Conservation (phyloP, 2,888 invertebrate species). For the Stenoptilia bipunctidactyla region DNA sequence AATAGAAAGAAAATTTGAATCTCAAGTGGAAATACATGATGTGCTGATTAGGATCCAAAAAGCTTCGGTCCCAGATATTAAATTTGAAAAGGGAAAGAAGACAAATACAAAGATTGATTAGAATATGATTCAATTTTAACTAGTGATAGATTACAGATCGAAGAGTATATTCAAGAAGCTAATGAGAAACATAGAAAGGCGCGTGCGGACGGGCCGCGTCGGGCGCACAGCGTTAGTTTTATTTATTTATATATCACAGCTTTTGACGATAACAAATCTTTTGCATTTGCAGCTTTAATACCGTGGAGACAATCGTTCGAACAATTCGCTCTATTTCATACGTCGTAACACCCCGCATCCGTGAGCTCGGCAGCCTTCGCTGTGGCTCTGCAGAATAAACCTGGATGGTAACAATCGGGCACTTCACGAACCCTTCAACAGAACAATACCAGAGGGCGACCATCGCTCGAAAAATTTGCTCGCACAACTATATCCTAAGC, state of each 20-base stretch:
- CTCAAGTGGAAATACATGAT: constrained; percentile 55
- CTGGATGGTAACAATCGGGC: constrained; percentile 1
- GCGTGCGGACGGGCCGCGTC: constrained; percentile 34
- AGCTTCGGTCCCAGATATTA: constrained; percentile 18
- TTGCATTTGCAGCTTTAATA: constrained; percentile 65
- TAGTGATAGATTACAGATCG: constrained; percentile 23
- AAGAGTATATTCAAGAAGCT: constrained; percentile 37
- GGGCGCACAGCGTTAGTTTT: constrained; percentile 49
- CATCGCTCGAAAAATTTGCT: constrained; percentile 64
- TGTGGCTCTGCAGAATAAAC: constrained; percentile 12
- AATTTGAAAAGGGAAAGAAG: constrained; percentile 5
- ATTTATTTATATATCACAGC: constrained; percentile 68
- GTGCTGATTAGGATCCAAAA: constrained; percentile 40
- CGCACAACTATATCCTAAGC: constrained; percentile 60
- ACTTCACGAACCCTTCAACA: constrained; percentile 8
- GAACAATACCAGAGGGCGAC: constrained; percentile 4
- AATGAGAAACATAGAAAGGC: constrained; percentile 38
- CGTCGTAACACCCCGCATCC: constrained; percentile 15
- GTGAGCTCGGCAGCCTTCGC: constrained; percentile 14
- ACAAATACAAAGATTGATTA: constrained; percentile 3
- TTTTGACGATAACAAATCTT: constrained; percentile 72
- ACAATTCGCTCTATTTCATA: constrained; percentile 38
- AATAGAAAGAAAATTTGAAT: constrained; percentile 23
- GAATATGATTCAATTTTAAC: constrained; percentile 7
- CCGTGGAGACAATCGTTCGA: constrained; percentile 62